A percentile compares a stretch with the other conserved stretches of the same genome.
Conservation (phyloP, 2,113 vertebrate species). For the Aspidoscelis tigris region DNA sequence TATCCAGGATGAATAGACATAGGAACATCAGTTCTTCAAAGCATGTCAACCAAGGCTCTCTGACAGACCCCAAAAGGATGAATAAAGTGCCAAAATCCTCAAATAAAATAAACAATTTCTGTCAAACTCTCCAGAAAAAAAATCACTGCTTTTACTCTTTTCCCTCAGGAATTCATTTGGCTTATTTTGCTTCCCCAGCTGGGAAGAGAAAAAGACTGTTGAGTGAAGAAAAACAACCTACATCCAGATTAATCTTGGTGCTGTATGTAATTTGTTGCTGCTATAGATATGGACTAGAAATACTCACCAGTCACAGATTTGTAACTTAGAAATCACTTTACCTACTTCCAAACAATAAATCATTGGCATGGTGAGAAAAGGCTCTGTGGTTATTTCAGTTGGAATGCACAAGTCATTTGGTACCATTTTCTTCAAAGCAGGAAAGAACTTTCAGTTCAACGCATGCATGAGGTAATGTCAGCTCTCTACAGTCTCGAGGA, state of each 20-base stretch:
- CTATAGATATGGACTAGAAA: constrained; percentile 8
- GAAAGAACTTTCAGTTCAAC: constrained; percentile 58
- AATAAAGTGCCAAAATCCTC: background rate
- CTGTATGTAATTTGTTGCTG: background rate
- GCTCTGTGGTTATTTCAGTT: constrained; percentile 38
- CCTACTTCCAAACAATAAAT: constrained; percentile 45
- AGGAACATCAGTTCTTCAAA: background rate
- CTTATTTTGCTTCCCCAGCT: background rate
- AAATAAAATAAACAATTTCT: background rate
- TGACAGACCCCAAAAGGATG: background rate
- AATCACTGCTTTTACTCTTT: background rate
- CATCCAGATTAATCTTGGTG: background rate
- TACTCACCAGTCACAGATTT: background rate
- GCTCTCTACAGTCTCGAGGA: constrained; percentile 59
- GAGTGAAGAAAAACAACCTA: background rate
- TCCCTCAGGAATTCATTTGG: constrained; percentile 3
- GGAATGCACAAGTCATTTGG: constrained; percentile 57
- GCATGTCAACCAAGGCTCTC: background rate
- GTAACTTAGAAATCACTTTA: constrained; percentile 22
- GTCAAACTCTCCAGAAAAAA: constrained; percentile 1
- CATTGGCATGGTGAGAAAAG: constrained; percentile 40
- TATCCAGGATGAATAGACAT: background rate
- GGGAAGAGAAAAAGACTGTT: background rate
- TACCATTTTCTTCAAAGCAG: constrained; percentile 57
- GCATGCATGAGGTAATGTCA: constrained; percentile 69